Percentiles rank a stretch among this genome's conserved stretches.
Evolutionary conservation across 2,797 vertebrate species (phyloP).

Genomic region (Microcaecilia unicolor): DNA sequence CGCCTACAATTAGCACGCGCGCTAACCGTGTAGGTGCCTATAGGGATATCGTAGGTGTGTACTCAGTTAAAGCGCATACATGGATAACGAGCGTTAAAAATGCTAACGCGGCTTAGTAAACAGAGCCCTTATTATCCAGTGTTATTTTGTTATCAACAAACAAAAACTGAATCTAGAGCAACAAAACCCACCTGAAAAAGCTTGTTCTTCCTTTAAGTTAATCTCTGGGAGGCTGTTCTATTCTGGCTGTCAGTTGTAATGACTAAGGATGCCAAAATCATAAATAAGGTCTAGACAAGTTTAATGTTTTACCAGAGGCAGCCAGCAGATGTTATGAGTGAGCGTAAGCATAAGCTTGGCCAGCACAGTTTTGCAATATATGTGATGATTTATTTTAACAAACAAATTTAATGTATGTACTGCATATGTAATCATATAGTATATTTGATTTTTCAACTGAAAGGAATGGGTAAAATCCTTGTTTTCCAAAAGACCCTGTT

Average conservation of each 20-base stretch:
- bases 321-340: conserved; percentile 17
- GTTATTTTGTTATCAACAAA: too few relatives aligned
- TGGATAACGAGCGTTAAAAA: too few relatives aligned
- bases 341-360: conserved; percentile 10
- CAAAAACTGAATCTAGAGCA: too few relatives aligned
- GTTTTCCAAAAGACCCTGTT: conserved; percentile 4
- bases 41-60: too few relatives aligned
- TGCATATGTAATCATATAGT: neutral
- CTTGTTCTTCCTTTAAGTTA: conserved; percentile 21
- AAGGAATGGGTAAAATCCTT: conserved; percentile 1
- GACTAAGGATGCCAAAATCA: conserved; percentile 24
- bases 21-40: too few relatives aligned
- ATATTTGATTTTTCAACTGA: neutral
- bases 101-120: too few relatives aligned
- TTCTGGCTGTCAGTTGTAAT: conserved; percentile 8
- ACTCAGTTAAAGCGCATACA: too few relatives aligned
- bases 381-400: conserved; percentile 5
- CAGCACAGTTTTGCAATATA: conserved; percentile 5
- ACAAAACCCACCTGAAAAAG: too few relatives aligned
- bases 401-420: neutral
- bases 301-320: conserved; percentile 23
- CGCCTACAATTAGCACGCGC: too few relatives aligned
- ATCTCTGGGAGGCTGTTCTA: conserved; percentile 15
- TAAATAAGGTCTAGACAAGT: conserved; percentile 23
- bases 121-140: too few relatives aligned